Evolutionary conservation across 2,113 vertebrate genomes (phyloP), one percentile per base, ranked within the genome.

Genomic region (Callorhinus ursinus): DNA sequence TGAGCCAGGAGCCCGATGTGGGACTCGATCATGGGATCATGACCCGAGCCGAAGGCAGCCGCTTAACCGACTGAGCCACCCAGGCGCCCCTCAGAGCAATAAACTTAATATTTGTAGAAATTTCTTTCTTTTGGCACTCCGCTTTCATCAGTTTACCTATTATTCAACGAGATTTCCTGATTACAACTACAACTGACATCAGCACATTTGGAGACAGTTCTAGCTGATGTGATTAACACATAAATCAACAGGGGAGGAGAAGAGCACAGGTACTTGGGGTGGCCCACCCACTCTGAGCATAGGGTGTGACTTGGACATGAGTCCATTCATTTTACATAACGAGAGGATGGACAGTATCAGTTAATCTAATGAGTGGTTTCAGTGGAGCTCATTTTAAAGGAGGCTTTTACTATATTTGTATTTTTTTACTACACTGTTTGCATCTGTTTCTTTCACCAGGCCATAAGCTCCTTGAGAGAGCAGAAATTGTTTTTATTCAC

Each of bases 401-500:
- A 65, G 55, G 13, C 9, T 89, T 88, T 77, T 28, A 21, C 57
- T 55, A 22, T 77, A 33, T 57, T 31, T 76, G 46, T 67, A 13
- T 57, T 74, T 39, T 18, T 18, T 71, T 39, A 39, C 69, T 39
- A n/a, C 10, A 39, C n/a, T 39, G n/a, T 36, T 71, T 71, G 4
- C 19, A 71, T 71, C n/a, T 59, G 12, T 39, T 63, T 84, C 31
- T 61, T 36, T 57, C 39, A 84, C 57, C 5, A 26, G 51, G 55
- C 65, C 26, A 18, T 59, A 59, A 26, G 39, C 33, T 53, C 33
- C 26, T 61, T 57, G 33, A 76, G 21, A 76, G 21, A 90, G 36
- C 69, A 67, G 28, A 46, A 77, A 16, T 85, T 46, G 26, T 65
- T 53, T 90, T 76, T 55, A 31, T 95, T 90, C 69, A 51, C 46